phyloP scores from a whole-genome alignment of 2,888 invertebrate species.

The Drosophila eohydei region DNA sequence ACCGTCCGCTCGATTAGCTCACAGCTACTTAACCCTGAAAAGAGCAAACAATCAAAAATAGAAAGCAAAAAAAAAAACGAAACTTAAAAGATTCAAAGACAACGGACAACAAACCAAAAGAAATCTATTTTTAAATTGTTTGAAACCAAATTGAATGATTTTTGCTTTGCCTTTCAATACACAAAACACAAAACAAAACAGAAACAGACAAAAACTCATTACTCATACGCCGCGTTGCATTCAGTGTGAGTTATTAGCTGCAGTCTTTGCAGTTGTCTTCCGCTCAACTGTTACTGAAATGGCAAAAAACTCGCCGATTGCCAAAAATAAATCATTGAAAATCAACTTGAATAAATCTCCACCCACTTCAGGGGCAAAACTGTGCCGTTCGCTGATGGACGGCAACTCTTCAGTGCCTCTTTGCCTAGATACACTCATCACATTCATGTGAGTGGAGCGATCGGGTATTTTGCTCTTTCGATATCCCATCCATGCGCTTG shows the following conservation, averaged over 20 bases:
- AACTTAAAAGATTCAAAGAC: conserved; percentile 29
- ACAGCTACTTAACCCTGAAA: conserved; percentile 53
- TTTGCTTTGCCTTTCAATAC: conserved; percentile 18
- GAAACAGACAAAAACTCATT: conserved; percentile 2
- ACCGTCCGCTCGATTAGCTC: conserved; percentile 16
- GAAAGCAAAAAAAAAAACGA: not conserved
- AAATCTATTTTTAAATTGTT: conserved; percentile 51
- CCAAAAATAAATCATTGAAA: conserved; percentile 41
- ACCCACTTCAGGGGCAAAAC: conserved; percentile 37
- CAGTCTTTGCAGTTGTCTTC: conserved; percentile 9
- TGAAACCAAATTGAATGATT: conserved; percentile 40
- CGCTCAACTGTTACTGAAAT: no score
- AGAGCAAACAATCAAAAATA: conserved; percentile 9
- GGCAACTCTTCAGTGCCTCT: conserved; percentile 17
- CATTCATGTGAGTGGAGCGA: conserved; percentile 2
- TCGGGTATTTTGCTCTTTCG: conserved; percentile 1
- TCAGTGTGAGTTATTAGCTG: conserved; percentile 6
- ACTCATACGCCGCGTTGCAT: conserved; percentile 35
- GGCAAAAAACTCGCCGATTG: conserved; percentile 22
- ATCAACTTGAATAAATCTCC: conserved; percentile 35
- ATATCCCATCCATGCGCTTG: conserved; percentile 8
- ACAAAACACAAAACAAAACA: not conserved
- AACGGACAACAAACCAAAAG: conserved; percentile 13
- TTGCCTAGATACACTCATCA: conserved; percentile 15
- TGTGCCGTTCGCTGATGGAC: conserved; percentile 16